Evolutionary conservation across 2,113 vertebrate species (phyloP).

Genomic region (Columba janthina): DNA sequence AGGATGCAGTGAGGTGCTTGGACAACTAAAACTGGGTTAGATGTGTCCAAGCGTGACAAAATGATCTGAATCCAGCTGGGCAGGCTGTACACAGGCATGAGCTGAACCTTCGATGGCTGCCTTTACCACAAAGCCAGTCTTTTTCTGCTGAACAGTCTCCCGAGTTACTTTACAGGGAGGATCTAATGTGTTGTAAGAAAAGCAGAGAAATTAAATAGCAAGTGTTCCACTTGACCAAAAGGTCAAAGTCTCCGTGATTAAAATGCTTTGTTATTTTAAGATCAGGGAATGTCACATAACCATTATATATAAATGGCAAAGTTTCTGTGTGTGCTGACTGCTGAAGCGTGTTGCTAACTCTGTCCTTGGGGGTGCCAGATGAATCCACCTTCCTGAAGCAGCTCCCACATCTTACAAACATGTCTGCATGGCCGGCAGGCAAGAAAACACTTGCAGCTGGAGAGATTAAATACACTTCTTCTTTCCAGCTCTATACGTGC

Average conservation of each 20-base stretch:
- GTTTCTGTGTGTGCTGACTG: slow-evolving; percentile 14
- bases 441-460: neutral
- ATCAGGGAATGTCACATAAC: slow-evolving; percentile 60
- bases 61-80: accelerated
- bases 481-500: neutral
- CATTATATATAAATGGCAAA: slow-evolving; percentile 57
- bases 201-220: slow-evolving; percentile 51
- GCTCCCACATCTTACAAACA: neutral
- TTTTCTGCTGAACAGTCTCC: neutral
- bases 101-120: neutral
- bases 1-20: neutral
- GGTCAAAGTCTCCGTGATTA: slow-evolving; percentile 65
- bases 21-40: accelerated
- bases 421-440: neutral
- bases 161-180: neutral
- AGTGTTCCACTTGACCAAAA: slow-evolving; percentile 54
- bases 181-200: slow-evolving; percentile 14
- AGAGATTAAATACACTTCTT: neutral
- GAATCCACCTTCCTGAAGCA: slow-evolving; percentile 10
- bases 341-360: neutral
- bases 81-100: neutral
- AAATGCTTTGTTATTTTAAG: slow-evolving; percentile 60
- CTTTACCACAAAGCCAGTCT: neutral
- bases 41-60: neutral
- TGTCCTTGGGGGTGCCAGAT: slow-evolving; percentile 36